Conservation (phyloP, 2,113 vertebrate species). For the Butorides virescens region DNA sequence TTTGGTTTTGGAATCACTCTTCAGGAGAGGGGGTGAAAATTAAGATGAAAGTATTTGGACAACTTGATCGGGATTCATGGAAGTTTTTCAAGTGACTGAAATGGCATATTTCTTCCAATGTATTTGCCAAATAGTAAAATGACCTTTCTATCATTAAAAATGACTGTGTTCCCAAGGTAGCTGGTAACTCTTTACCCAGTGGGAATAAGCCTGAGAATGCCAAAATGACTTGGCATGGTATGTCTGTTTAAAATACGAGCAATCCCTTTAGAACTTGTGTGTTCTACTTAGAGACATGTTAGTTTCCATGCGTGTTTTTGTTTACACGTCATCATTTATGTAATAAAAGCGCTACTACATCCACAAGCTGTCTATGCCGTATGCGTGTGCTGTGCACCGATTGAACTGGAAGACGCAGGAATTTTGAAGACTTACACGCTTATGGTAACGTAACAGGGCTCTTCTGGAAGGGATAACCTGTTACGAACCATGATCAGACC, state of each 20-base stretch:
- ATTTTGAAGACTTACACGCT: neutral
- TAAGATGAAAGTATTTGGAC: neutral
- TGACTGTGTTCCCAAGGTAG: neutral
- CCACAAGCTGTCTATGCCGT: rapidly evolving
- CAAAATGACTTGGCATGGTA: neutral
- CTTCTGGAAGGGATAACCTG: neutral
- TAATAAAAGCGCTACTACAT: neutral
- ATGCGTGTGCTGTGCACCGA: too few species aligned
- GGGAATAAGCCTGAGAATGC: neutral
- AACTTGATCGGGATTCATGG: neutral
- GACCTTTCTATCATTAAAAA: neutral
- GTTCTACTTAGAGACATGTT: neutral
- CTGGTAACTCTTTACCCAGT: neutral
- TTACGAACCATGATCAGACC: neutral
- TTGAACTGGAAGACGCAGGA: neutral
- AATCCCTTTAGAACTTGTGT: neutral
- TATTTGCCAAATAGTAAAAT: neutral
- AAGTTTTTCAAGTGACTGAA: neutral
- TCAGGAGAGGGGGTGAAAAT: neutral
- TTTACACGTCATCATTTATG: neutral
- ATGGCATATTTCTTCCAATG: neutral
- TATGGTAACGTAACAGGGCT: neutral
- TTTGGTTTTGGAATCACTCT: rapidly evolving
- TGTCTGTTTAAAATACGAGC: neutral
- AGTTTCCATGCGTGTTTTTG: neutral